phyloP scores from a whole-genome alignment of 1,140 invertebrate species.

The Brachionus plicatilis region DNA sequence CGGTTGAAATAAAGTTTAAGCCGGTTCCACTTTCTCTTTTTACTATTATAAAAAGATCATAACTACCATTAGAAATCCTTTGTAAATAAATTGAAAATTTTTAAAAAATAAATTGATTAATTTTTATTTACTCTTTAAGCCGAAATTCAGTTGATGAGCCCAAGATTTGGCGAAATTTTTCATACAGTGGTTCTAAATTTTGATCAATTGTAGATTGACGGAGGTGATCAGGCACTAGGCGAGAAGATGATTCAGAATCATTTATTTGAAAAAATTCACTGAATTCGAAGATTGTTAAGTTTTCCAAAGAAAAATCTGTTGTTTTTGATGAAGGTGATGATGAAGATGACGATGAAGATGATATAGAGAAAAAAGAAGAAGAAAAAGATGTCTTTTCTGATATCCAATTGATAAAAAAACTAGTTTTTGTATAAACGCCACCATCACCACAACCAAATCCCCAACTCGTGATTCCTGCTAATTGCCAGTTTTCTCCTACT shows the following conservation, averaged over 20 bases:
- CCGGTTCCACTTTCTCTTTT: neutral
- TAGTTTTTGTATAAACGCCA: slow-evolving; percentile 37
- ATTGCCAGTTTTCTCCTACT: neutral
- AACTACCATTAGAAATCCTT: neutral
- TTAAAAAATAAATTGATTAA: neutral
- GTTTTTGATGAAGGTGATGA: neutral
- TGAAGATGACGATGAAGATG: too few species aligned
- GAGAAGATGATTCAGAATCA: neutral
- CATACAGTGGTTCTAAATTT: neutral
- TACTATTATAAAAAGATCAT: neutral
- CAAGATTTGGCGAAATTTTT: neutral
- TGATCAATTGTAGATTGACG: neutral
- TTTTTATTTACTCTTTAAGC: neutral
- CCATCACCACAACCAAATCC: slow-evolving; percentile 38
- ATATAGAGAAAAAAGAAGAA: neutral
- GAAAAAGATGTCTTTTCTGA: neutral
- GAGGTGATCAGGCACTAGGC: neutral
- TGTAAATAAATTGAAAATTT: too few species aligned
- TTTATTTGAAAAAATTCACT: neutral
- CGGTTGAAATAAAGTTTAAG: neutral
- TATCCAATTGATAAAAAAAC: slow-evolving; percentile 12
- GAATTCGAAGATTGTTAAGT: neutral
- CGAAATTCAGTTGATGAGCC: neutral
- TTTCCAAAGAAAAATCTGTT: too few species aligned
- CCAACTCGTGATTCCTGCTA: slow-evolving; percentile 27